Evolutionary conservation across 2,888 invertebrate genomes (phyloP), one percentile per base, ranked within the genome.

Genomic region (Lathronympha strigana): DNA sequence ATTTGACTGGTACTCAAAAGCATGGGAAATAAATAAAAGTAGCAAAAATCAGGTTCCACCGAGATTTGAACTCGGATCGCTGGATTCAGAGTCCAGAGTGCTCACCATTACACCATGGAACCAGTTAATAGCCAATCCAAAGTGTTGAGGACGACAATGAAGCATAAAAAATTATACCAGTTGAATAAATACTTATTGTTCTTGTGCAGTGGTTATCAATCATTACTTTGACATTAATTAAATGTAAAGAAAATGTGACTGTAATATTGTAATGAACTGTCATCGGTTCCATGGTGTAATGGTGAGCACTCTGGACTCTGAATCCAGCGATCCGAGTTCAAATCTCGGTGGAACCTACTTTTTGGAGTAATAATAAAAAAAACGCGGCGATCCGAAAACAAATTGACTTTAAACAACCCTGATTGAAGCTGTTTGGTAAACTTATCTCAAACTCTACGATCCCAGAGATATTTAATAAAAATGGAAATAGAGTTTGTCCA

Each of bases 341-440:
- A 93, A 93, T 93, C 93, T 93, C 93, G 93, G 93, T 94, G 94
- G 94, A 93, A 94, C 94, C 94, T 13, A n/a, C n/a, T n/a, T n/a
- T n/a, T n/a, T n/a, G n/a, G n/a, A n/a, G n/a, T n/a, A n/a, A n/a
- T n/a, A n/a, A n/a, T n/a, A n/a, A n/a, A n/a, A n/a, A n/a, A n/a
- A n/a, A n/a, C n/a, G n/a, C n/a, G n/a, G n/a, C n/a, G n/a, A n/a
- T n/a, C n/a, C n/a, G n/a, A n/a, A n/a, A n/a, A n/a, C n/a, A n/a
- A n/a, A n/a, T n/a, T n/a, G n/a, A n/a, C n/a, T n/a, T n/a, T n/a
- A n/a, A n/a, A n/a, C n/a, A n/a, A n/a, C n/a, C n/a, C n/a, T n/a
- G n/a, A n/a, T n/a, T n/a, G n/a, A n/a, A n/a, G n/a, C n/a, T n/a
- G n/a, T n/a, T n/a, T n/a, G n/a, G n/a, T n/a, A n/a, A n/a, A n/a